phyloP scores from a whole-genome alignment of 2,797 vertebrate species.

The Danio albolineatus region DNA sequence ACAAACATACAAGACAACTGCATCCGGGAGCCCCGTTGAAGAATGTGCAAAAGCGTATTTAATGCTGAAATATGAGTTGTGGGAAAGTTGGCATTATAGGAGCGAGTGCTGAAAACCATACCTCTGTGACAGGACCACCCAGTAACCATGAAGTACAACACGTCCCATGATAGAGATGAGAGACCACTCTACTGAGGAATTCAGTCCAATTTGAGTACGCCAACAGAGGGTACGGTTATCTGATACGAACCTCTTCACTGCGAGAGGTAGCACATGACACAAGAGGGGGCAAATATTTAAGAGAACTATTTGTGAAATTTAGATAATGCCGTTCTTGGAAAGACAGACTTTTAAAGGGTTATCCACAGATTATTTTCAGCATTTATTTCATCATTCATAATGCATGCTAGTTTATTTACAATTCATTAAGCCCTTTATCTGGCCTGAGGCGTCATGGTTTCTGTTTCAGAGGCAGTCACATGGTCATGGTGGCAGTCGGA shows the following conservation, averaged over 20 bases:
- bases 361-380: neutral
- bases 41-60: constrained; percentile 20
- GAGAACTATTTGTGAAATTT: neutral
- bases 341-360: neutral
- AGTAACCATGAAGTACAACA: neutral
- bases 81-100: constrained; percentile 13
- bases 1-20: neutral
- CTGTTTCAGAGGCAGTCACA: constrained; percentile 22
- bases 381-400: constrained; percentile 12
- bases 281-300: neutral
- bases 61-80: constrained; percentile 20
- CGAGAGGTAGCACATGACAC: constrained; percentile 14
- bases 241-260: constrained; percentile 2
- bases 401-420: constrained; percentile 44
- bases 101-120: constrained; percentile 11
- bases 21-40: neutral
- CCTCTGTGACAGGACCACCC: constrained; percentile 23
- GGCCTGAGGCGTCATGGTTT: neutral
- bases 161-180: neutral
- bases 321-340: neutral
- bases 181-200: constrained; percentile 28
- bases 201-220: constrained; percentile 8
- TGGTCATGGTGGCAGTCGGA: constrained; percentile 32
- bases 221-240: neutral
- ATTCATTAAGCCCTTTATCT: neutral